Conservation (phyloP, 2,888 invertebrate species). For the Stegana nigrithorax region DNA sequence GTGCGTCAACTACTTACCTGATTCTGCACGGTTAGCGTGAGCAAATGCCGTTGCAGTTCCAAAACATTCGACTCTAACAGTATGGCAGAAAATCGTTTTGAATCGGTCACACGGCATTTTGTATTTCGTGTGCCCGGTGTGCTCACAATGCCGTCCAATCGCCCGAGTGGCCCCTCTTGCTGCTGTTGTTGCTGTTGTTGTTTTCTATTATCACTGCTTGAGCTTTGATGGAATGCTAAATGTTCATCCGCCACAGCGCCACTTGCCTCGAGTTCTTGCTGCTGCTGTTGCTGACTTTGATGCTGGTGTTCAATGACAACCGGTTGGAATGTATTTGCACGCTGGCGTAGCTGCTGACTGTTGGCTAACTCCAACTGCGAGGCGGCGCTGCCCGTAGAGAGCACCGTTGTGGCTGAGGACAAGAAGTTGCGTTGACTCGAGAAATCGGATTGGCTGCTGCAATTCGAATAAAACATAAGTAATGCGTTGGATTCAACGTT, state of each 20-base stretch:
- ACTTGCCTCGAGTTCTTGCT: constrained; percentile 53
- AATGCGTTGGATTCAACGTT: neutral
- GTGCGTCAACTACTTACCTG: constrained; percentile 76
- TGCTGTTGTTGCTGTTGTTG: constrained; percentile 42
- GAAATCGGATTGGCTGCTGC: constrained; percentile 61
- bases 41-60: constrained; percentile 85
- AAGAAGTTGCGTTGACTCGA: constrained; percentile 65
- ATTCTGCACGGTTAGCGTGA: constrained; percentile 85
- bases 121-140: constrained; percentile 73
- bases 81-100: constrained; percentile 84
- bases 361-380: constrained; percentile 23
- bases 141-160: constrained; percentile 77
- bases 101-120: constrained; percentile 76
- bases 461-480: neutral
- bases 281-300: constrained; percentile 32
- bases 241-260: constrained; percentile 36
- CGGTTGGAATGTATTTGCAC: constrained; percentile 56
- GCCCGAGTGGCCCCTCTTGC: constrained; percentile 73
- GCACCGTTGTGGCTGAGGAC: constrained; percentile 63
- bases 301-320: constrained; percentile 50
- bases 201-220: constrained; percentile 57
- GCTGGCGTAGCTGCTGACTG: constrained; percentile 35
- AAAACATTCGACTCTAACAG: constrained; percentile 84
- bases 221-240: constrained; percentile 63
- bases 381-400: constrained; percentile 54